A percentile compares a stretch with the other conserved stretches of the same genome.
These are phyloP conservation scores for Mythimna pallens DNA, from an alignment of 2,888 invertebrate species.

Conservation along the genomic window DNA sequence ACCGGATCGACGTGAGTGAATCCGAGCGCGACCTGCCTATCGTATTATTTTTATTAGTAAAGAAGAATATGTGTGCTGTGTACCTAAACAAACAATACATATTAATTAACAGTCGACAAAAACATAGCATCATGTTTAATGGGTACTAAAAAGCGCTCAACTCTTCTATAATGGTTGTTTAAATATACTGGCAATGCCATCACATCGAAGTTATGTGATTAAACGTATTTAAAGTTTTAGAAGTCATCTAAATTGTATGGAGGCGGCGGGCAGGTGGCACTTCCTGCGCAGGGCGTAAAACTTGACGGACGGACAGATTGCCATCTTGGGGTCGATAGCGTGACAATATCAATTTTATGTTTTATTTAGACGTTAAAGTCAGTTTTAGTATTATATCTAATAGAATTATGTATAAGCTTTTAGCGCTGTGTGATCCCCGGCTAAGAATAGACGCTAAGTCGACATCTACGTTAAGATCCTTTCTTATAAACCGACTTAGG, in stretches of 20 bases:
- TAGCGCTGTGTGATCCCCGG: conserved; percentile 24
- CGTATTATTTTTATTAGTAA: conserved; percentile 12
- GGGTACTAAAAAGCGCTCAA: not conserved
- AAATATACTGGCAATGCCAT: conserved; percentile 33
- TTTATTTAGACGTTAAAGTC: conserved; percentile 58
- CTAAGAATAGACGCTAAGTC: conserved; percentile 28
- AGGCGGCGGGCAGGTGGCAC: conserved; percentile 58
- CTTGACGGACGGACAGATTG: conserved; percentile 62
- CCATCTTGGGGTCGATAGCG: conserved; percentile 49
- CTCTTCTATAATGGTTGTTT: conserved; percentile 23
- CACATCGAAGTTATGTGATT: conserved; percentile 44
- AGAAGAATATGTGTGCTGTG: not conserved
- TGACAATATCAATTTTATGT: conserved; percentile 62
- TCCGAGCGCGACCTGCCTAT: not conserved
- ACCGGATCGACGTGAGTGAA: conserved; percentile 19
- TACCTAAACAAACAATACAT: conserved; percentile 9
- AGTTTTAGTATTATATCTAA: conserved; percentile 54
- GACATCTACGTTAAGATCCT: conserved; percentile 13
- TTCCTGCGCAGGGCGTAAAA: conserved; percentile 60
- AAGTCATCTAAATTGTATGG: conserved; percentile 68
- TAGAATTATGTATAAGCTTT: conserved; percentile 48
- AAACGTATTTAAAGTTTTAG: conserved; percentile 60
- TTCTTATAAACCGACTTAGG: conserved; percentile 6
- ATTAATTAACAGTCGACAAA: not conserved
- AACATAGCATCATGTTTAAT: conserved; percentile 20